A percentile compares a stretch with the other conserved stretches of the same genome.
Conservation (phyloP, 2,888 invertebrate genomes). For the Hecatera dysodea region DNA sequence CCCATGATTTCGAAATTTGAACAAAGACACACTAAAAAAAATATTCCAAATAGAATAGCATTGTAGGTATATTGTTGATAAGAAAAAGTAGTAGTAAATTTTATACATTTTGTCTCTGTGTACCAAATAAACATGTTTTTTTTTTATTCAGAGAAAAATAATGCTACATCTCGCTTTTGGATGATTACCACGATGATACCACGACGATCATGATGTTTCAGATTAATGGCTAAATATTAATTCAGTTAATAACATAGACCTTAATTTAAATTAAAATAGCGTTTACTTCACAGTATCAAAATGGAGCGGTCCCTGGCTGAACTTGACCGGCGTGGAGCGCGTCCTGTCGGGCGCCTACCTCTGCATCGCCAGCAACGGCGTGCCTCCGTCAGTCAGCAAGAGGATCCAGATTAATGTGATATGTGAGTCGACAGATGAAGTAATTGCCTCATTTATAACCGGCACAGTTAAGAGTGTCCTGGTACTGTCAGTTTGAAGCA, state of each 20-base stretch:
- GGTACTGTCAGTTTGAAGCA: conserved; percentile 37
- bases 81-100: too few relatives aligned
- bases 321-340: conserved; percentile 90
- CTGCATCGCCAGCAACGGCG: conserved; percentile 92
- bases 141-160: too few relatives aligned
- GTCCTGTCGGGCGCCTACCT: conserved; percentile 92
- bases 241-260: too few relatives aligned
- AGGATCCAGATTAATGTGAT: conserved; percentile 89
- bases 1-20: not conserved
- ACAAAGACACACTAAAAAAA: not conserved
- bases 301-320: conserved; percentile 90
- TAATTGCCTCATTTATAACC: conserved; percentile 59
- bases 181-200: too few relatives aligned
- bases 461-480: conserved; percentile 51
- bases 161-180: too few relatives aligned
- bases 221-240: too few relatives aligned
- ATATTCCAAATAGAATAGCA: too few relatives aligned
- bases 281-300: conserved; percentile 85
- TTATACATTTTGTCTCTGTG: too few relatives aligned
- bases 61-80: too few relatives aligned
- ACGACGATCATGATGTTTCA: too few relatives aligned
- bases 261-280: not conserved
- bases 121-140: too few relatives aligned
- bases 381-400: conserved; percentile 89
- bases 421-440: conserved; percentile 72